Conservation (phyloP, 2,797 vertebrate species). For the Acanthopagrus latus region DNA sequence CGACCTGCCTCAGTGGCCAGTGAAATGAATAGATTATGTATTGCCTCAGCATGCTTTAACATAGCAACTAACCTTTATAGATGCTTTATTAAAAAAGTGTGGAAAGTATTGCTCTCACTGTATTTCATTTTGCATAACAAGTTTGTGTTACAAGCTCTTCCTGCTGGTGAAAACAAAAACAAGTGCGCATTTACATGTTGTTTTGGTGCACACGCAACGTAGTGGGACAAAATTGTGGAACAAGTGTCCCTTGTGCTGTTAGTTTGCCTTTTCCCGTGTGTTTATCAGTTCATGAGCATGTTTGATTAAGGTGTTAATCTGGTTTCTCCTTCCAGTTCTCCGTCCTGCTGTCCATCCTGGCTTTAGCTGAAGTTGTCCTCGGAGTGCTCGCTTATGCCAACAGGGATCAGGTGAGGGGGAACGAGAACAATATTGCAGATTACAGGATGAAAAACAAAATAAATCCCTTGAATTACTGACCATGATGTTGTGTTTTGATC, state of each 20-base stretch:
- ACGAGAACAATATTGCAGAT: not conserved
- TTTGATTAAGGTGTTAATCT: not conserved
- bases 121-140: not conserved
- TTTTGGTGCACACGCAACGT: not conserved
- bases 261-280: conserved; percentile 11
- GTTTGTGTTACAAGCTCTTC: too few species aligned
- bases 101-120: not conserved
- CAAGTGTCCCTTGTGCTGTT: not conserved
- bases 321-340: conserved; percentile 65
- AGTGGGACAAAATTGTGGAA: not conserved
- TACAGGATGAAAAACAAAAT: not conserved
- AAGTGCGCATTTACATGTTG: not conserved
- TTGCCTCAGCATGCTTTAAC: not conserved
- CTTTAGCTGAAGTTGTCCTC: not conserved
- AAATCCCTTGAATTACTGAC: not conserved
- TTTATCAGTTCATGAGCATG: not conserved
- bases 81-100: not conserved
- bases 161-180: not conserved
- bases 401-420: conserved; percentile 49
- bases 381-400: conserved; percentile 58
- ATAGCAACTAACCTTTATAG: not conserved
- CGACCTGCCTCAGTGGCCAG: not conserved
- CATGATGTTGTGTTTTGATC: not conserved
- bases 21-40: not conserved
- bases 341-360: conserved; percentile 56